Percentiles rank a stretch among this genome's conserved stretches.
Evolutionary conservation across 2,888 invertebrate genomes (phyloP).

Genomic region (Tridacna gigas): DNA sequence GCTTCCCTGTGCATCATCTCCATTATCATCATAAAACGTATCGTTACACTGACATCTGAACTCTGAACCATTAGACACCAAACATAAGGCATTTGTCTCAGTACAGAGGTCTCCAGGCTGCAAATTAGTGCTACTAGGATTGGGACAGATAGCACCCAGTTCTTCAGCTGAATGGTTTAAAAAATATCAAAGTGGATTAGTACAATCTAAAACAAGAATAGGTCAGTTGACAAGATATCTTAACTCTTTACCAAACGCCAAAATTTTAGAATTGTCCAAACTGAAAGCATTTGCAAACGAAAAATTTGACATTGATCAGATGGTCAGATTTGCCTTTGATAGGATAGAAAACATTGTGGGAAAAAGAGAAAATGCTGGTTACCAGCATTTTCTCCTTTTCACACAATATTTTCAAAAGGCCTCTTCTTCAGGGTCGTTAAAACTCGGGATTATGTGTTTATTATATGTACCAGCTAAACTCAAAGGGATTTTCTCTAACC

Average conservation of each 20-base stretch:
- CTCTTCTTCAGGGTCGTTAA: no score
- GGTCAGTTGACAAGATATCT: background rate
- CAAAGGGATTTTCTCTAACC: no score
- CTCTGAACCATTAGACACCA: background rate
- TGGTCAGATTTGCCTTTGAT: no score
- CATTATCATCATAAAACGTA: constrained; percentile 27
- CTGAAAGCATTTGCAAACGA: no score
- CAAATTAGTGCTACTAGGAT: background rate
- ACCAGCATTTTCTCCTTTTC: no score
- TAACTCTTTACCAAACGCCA: background rate
- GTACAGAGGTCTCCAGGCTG: background rate
- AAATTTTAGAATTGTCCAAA: background rate
- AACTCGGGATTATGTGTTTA: no score
- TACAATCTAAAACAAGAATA: background rate
- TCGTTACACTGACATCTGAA: constrained; percentile 3
- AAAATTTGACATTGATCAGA: no score
- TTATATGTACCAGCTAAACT: no score
- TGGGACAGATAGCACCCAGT: background rate
- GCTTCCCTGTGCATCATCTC: background rate
- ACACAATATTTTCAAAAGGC: no score
- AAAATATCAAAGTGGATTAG: background rate
- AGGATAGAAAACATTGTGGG: no score
- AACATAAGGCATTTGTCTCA: constrained; percentile 1
- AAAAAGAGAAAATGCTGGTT: no score
- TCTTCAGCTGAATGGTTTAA: background rate